Evolutionary conservation across 1,140 invertebrate species (phyloP).

Genomic region (Alviniconcha marisindica): DNA sequence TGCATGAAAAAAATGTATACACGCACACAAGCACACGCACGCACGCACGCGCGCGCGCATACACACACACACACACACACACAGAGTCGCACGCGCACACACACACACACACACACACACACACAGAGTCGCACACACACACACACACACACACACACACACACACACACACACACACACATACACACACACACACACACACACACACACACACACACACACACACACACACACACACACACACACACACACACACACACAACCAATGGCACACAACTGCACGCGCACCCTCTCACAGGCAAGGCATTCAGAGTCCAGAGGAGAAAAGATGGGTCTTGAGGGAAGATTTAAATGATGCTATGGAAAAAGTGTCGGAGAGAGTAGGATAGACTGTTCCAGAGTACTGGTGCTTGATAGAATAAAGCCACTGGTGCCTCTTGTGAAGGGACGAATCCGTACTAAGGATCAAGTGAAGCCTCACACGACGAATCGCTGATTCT

Average conservation of each 20-base stretch:
- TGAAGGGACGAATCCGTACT: too few species aligned
- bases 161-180: conserved; percentile 5
- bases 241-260: conserved; percentile 23
- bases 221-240: conserved; percentile 25
- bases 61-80: conserved; percentile 5
- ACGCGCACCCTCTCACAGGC: too few species aligned
- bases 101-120: conserved; percentile 13
- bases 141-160: conserved; percentile 18
- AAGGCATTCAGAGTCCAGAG: too few species aligned
- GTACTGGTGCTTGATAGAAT: too few species aligned
- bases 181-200: conserved; percentile 19
- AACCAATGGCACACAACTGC: too few species aligned
- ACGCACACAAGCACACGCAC: not conserved
- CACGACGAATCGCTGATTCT: too few species aligned
- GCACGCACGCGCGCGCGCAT: not conserved
- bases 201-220: conserved; percentile 25
- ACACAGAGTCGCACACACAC: conserved; percentile 11
- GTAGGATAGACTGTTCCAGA: too few species aligned
- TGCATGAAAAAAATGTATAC: not conserved
- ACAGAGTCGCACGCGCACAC: not conserved
- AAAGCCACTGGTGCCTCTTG: too few species aligned
- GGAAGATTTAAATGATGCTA: too few species aligned
- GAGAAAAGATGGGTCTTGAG: too few species aligned
- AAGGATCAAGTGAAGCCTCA: too few species aligned
- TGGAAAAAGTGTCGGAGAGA: too few species aligned